Percentiles rank a stretch among this genome's conserved stretches.
phyloP scores from a whole-genome alignment of 2,888 invertebrate species.

The Danaus chrysippus region DNA sequence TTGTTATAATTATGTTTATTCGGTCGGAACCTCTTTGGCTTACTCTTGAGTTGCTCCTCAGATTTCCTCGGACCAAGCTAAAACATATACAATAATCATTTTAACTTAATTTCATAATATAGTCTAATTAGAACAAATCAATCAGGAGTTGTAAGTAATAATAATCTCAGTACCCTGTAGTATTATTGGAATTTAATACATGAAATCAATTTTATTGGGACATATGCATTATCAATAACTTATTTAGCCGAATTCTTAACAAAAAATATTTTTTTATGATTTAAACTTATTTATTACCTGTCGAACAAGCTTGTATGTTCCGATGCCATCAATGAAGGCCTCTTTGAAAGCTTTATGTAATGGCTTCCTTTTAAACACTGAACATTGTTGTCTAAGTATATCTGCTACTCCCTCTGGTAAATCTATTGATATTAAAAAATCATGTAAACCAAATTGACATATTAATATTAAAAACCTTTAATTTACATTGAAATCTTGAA shows the following conservation, averaged over 20 bases:
- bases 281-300: slow-evolving; percentile 43
- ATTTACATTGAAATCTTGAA: slow-evolving; percentile 14
- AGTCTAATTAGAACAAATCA: too few species aligned
- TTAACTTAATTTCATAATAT: too few species aligned
- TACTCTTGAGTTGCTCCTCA: slow-evolving; percentile 32
- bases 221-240: too few species aligned
- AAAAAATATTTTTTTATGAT: background rate
- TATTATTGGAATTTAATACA: too few species aligned
- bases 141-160: too few species aligned
- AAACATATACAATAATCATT: background rate
- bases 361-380: slow-evolving; percentile 54
- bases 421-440: slow-evolving; percentile 39
- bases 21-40: slow-evolving; percentile 35
- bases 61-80: slow-evolving; percentile 38
- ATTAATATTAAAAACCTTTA: background rate
- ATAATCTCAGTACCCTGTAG: too few species aligned
- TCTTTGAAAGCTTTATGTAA: slow-evolving; percentile 57
- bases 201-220: too few species aligned
- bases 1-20: slow-evolving; percentile 44
- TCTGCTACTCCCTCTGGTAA: slow-evolving; percentile 49
- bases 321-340: slow-evolving; percentile 54
- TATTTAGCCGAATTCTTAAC: too few species aligned
- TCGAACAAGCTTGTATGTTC: slow-evolving; percentile 50
- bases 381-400: slow-evolving; percentile 50
- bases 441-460: background rate